Evolutionary conservation across 2,888 invertebrate species (phyloP).

Genomic region (Apotomis betuletana): DNA sequence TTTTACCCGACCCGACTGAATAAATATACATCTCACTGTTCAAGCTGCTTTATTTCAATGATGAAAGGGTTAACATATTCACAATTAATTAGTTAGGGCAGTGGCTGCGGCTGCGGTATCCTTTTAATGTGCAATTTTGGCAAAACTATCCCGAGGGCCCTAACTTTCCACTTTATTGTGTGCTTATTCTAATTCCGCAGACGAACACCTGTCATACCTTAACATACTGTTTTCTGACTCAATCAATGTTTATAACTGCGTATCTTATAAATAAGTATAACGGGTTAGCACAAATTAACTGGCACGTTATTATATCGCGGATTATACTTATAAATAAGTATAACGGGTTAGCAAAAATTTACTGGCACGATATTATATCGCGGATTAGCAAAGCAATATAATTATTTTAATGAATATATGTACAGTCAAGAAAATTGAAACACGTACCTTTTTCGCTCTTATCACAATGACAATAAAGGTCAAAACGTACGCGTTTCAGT

Average conservation of each 20-base stretch:
- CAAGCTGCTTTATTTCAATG: background rate
- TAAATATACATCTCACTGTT: background rate
- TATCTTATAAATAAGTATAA: background rate
- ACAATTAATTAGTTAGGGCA: background rate
- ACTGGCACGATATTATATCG: too few species aligned
- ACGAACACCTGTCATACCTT: constrained; percentile 5
- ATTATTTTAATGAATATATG: too few species aligned
- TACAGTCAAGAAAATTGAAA: too few species aligned
- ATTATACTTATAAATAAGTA: too few species aligned
- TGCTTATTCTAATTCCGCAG: constrained; percentile 13
- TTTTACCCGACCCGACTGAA: too few species aligned
- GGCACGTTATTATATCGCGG: too few species aligned
- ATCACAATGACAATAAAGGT: too few species aligned
- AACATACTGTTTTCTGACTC: background rate
- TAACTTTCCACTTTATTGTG: constrained; percentile 21
- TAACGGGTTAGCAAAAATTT: too few species aligned
- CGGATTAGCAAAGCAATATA: too few species aligned
- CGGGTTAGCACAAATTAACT: too few species aligned
- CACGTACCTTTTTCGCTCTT: too few species aligned
- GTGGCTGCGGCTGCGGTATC: background rate
- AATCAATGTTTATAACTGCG: background rate
- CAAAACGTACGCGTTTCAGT: too few species aligned
- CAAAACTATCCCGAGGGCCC: constrained; percentile 5
- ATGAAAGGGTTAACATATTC: background rate
- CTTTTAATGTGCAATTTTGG: constrained; percentile 4